Conservation (phyloP, 2,888 invertebrate species). For the Geophilus truncorum region DNA sequence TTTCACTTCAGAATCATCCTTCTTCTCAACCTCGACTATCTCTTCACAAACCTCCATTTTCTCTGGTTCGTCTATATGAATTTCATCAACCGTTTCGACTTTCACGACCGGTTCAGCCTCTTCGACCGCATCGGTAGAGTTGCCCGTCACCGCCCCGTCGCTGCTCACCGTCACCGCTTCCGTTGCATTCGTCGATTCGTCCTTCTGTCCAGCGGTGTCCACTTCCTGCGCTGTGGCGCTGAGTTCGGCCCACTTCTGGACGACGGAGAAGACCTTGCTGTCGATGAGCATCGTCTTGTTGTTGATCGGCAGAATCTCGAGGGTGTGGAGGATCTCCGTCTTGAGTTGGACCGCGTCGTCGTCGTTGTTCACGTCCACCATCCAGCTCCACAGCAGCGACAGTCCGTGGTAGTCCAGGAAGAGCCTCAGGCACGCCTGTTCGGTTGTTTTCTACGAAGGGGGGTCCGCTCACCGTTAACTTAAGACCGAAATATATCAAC, state of each 20-base stretch:
- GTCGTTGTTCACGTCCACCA: constrained; percentile 59
- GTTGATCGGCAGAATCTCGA: constrained; percentile 81
- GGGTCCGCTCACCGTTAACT: constrained; percentile 1
- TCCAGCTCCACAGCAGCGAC: constrained; percentile 85
- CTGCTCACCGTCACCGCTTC: not conserved
- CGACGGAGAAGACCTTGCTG: constrained; percentile 77
- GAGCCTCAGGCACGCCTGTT: constrained; percentile 48
- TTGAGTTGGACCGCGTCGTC: constrained; percentile 45
- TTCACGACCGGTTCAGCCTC: not conserved
- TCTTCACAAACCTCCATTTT: no score
- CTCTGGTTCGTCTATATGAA: no score
- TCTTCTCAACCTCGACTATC: no score
- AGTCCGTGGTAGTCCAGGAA: constrained; percentile 73
- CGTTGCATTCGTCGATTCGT: constrained; percentile 25
- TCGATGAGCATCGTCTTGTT: constrained; percentile 91
- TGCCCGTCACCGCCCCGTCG: no score
- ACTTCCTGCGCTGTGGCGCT: constrained; percentile 30
- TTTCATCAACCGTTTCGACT: no score
- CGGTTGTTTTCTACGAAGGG: constrained; percentile 47
- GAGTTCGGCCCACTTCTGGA: constrained; percentile 70
- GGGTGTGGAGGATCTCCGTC: constrained; percentile 63
- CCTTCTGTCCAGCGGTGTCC: not conserved
- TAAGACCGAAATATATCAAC: not conserved
- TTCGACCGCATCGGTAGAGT: not conserved
- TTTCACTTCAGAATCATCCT: no score